Percentiles rank a stretch among this genome's conserved stretches.
Evolutionary conservation across 1,140 invertebrate species (phyloP).

Genomic region (Aphidius ervi): DNA sequence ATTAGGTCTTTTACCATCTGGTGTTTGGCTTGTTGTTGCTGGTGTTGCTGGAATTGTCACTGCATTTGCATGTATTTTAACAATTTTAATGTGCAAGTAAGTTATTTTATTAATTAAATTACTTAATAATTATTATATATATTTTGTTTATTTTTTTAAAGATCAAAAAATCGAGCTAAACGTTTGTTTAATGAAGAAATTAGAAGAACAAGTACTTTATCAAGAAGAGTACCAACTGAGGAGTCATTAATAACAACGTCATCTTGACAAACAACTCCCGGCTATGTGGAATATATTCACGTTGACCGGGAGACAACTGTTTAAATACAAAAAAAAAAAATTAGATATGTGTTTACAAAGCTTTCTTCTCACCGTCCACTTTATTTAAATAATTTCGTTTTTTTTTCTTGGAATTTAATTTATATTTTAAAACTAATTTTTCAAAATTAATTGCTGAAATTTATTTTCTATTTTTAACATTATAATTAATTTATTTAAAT

Average conservation of each 20-base stretch:
- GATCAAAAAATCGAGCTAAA: constrained; percentile 46
- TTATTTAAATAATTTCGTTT: no score
- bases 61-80: constrained; percentile 48
- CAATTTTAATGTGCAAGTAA: constrained; percentile 49
- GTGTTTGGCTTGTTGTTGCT: constrained; percentile 51
- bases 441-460: no score
- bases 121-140: constrained; percentile 6
- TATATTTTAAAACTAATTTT: no score
- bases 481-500: constrained; percentile 7
- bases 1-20: constrained; percentile 47
- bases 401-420: no score
- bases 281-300: constrained; percentile 84
- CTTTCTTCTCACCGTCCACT: no score
- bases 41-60: constrained; percentile 51
- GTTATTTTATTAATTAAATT: neutral
- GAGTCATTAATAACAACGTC: constrained; percentile 51
- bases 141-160: constrained; percentile 22
- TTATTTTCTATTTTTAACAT: neutral
- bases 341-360: no score
- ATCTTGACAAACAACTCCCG: constrained; percentile 76
- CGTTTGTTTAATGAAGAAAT: constrained; percentile 41
- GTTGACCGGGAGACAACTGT: constrained; percentile 85
- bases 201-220: constrained; percentile 35
- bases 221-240: constrained; percentile 48
- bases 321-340: constrained; percentile 41